These are phyloP conservation scores for Tursiops truncatus DNA, from an alignment of 2,113 vertebrate genomes.

Conservation along the genomic window DNA sequence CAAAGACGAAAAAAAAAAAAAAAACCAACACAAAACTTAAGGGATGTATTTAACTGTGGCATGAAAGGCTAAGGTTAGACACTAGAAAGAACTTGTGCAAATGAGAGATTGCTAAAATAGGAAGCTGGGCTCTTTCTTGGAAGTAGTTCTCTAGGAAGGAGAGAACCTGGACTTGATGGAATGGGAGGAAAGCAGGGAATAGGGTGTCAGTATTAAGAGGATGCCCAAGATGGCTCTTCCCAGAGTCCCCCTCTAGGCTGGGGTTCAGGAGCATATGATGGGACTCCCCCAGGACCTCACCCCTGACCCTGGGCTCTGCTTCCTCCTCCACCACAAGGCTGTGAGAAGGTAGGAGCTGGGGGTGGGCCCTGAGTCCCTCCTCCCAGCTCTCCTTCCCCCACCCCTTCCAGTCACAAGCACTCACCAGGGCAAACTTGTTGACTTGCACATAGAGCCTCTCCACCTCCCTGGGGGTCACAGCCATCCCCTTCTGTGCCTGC, in stretches of 20 bases:
- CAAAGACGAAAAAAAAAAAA: neutral
- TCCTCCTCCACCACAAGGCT: neutral
- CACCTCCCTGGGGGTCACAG: slow-evolving; percentile 89
- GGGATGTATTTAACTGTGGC: neutral
- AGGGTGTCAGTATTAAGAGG: neutral
- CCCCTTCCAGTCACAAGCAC: slow-evolving; percentile 23
- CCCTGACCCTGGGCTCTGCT: neutral
- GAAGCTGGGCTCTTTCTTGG: neutral
- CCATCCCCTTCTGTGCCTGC: slow-evolving; percentile 88
- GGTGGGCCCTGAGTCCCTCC: neutral
- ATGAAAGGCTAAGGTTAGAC: neutral
- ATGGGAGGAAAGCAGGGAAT: neutral
- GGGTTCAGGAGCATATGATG: neutral
- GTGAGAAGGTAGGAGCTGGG: neutral
- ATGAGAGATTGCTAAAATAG: neutral
- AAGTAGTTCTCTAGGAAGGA: neutral
- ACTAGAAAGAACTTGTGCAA: neutral
- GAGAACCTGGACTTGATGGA: neutral
- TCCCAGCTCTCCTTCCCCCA: neutral
- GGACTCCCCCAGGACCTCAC: neutral
- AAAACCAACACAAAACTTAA: too few relatives aligned
- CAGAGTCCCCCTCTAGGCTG: neutral
- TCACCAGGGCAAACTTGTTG: slow-evolving; percentile 98
- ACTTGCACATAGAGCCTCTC: slow-evolving; percentile 95
- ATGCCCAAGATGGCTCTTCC: neutral